Evolutionary conservation across 2,797 vertebrate genomes (phyloP), one percentile per base, ranked within the genome.

Genomic region (Cossypha dichroa): DNA sequence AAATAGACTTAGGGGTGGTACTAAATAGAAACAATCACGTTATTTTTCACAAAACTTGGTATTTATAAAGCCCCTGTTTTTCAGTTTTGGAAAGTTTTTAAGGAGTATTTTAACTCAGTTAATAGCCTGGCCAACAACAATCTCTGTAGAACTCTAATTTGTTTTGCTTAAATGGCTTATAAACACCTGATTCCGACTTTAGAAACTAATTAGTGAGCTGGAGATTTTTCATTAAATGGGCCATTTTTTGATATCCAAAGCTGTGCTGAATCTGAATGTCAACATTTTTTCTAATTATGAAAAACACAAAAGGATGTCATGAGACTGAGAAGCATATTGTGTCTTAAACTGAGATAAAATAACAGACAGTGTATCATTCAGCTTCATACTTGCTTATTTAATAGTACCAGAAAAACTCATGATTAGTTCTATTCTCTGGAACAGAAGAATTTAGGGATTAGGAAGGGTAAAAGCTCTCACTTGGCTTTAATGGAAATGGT

Each of bases 151-250:
- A 56, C 45, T 83, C 38, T 79, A 33, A 94, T 96, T 97, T 94
- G 84, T 93, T 94, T 96, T 51, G 59, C 60, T 93, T 95, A 94
- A 94, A 80, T 94, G 36, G 60, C 41, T 96, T 93, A 88, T 86
- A 88, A 97, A 85, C 59, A 93, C 72, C 78, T 92, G 77, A 94
- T 85, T 93, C 84, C 51, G 74, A 75, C 63, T 93, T 85, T 70
- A 92, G 69, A 90, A 97, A 81, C 43, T 94, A 97, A 96, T 97
- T 94, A 93, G 40, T 51, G 48, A 85, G 66, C 66, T 85, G 87
- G 59, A 92, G 66, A 45, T 78, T 92, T 92, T 89, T 54, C 56
- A 79, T 58, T 33, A 88, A 96, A 52, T 36, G 43, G 54, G 13
- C 18, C 82, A 18, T 17, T 68, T 88, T 94, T 77, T 90, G 4